Evolutionary conservation across 2,888 invertebrate species (phyloP).

Genomic region (Drosophila phalerata): DNA sequence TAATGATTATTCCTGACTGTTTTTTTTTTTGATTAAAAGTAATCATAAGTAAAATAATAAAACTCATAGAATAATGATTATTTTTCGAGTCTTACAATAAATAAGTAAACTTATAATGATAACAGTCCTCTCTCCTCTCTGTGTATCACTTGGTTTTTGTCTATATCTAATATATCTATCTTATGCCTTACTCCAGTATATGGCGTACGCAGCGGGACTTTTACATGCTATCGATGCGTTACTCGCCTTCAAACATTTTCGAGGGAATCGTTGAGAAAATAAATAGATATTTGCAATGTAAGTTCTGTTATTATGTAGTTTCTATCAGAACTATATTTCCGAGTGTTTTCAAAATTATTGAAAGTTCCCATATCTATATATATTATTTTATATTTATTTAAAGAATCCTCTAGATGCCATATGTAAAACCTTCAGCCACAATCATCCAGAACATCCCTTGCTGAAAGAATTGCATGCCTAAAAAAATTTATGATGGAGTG

Average conservation of each 20-base stretch:
- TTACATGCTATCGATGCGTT: slow-evolving; percentile 93
- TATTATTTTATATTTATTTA: no score
- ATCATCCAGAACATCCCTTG: no score
- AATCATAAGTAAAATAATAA: no score
- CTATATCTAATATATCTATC: neutral
- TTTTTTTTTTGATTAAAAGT: no score
- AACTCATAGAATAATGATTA: no score
- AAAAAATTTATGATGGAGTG: neutral
- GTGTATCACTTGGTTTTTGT: neutral
- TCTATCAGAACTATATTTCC: neutral
- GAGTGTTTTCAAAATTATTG: neutral
- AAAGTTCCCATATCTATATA: neutral
- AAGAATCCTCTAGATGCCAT: no score
- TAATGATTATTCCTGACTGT: no score
- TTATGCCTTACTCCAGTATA: slow-evolving; percentile 88
- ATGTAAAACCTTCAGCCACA: no score
- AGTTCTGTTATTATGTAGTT: neutral
- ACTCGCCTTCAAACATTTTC: slow-evolving; percentile 90
- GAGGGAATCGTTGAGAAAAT: slow-evolving; percentile 87
- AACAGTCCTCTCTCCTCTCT: no score
- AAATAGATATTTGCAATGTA: neutral
- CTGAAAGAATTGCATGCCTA: no score
- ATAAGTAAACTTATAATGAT: no score
- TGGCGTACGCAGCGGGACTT: slow-evolving; percentile 91
- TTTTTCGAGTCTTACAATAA: no score